Percentiles rank a stretch among this genome's conserved stretches.
These are phyloP conservation scores for Etia nguti DNA, from an alignment of 2,113 vertebrate genomes.

Conservation along the genomic window DNA sequence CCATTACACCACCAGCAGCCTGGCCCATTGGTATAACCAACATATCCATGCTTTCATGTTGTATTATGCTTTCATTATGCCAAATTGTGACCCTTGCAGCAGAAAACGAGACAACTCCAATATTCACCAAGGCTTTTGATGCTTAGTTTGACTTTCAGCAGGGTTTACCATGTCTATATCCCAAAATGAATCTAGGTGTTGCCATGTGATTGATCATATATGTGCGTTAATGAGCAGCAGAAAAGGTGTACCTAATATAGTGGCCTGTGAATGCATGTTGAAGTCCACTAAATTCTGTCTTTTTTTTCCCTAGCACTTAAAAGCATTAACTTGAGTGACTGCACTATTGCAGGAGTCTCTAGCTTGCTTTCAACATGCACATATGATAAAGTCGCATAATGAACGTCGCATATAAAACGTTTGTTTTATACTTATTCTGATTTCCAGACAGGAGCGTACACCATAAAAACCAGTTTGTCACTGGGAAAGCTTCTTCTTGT, in stretches of 20 bases:
- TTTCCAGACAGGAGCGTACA: slow-evolving; percentile 40
- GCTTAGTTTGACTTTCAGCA: background rate
- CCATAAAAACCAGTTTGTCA: slow-evolving; percentile 8
- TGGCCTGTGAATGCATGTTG: background rate
- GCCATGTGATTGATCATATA: background rate
- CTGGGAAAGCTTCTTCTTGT: slow-evolving; percentile 62
- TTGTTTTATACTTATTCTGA: background rate
- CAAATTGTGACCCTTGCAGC: background rate
- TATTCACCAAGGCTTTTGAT: background rate
- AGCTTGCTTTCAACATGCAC: background rate
- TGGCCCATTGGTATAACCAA: background rate
- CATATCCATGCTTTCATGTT: background rate
- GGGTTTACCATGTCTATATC: background rate
- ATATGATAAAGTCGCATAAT: background rate
- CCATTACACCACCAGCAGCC: background rate
- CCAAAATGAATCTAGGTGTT: background rate
- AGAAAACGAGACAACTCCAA: background rate
- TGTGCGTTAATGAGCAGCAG: background rate
- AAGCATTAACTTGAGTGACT: background rate
- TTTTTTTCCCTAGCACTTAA: background rate
- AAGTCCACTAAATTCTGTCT: background rate
- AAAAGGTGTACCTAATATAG: background rate
- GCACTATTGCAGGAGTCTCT: background rate
- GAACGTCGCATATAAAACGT: too few species aligned
- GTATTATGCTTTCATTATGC: background rate